Base-by-base conservation (phyloP, 2,113 vertebrate species). In the Miniopterus natalensis region DNA sequence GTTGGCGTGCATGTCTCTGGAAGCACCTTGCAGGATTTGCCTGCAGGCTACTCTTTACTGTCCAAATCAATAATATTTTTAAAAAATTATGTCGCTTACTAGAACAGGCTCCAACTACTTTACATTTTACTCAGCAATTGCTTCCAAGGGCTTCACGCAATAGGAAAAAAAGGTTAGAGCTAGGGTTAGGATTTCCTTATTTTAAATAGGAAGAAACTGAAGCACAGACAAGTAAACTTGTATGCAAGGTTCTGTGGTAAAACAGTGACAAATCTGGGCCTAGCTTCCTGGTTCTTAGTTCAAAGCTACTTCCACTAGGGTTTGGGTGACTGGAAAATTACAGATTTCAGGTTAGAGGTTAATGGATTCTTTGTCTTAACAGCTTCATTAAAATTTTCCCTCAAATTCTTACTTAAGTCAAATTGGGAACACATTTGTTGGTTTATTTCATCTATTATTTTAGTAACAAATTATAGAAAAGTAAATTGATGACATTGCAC, bases 1-100 rank as follows among this genome's bases (percentile, higher is more conserved):
- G 84, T 2, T 36, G 63, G 36, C 17, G 7, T 40, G 40, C 36
- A 11, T 17, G 42, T 78, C 89, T 96, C 87, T 20, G 51, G 66
- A 95, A 88, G 70, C 55, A 88, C 59, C 90, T 92, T 95, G 74
- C 84, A 96, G 70, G 75, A 88, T 93, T 68, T 78, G 75, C 90
- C 97, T 81, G 47, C 6, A 88, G 94, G 95, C 71, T 89, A 81
- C 51, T 90, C 77, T 92, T 92, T 66, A 95, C 51, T 80, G 51
- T 94, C 18, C 45, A 87, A 74, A 89, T 93, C 77, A 88, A 65
- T 57, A 88, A 65, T 70, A 81, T 81, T 84, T 88, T 80, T 57
- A 45, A 92, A 96, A 86, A 94, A 80, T 49, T 73, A 95, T 49
- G 70, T 18, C 57, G 57, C 31, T 87, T 74, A 55, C 31, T 85